Evolutionary conservation across 2,113 vertebrate genomes (phyloP).

Genomic region (Daboia siamensis): DNA sequence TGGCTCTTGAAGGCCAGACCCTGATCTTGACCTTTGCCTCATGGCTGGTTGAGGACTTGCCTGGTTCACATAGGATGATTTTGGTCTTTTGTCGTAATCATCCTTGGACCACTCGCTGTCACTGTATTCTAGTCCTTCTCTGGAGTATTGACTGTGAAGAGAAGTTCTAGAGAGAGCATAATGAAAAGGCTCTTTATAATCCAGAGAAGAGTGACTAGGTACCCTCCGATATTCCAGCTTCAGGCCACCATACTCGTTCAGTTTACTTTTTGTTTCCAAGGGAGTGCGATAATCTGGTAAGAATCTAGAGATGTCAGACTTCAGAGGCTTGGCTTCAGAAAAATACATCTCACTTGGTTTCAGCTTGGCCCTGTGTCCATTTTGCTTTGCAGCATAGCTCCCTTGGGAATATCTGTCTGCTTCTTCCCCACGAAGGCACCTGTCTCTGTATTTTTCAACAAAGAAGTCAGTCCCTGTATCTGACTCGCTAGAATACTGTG

Average conservation of each 20-base stretch:
- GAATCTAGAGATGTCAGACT: slow-evolving; percentile 80
- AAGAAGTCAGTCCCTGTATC: slow-evolving; percentile 80
- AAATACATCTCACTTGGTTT: slow-evolving; percentile 77
- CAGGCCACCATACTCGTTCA: slow-evolving; percentile 69
- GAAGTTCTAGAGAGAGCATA: slow-evolving; percentile 82
- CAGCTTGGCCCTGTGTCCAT: slow-evolving; percentile 81
- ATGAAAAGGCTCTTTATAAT: slow-evolving; percentile 85
- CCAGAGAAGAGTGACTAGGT: slow-evolving; percentile 77
- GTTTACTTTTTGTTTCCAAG: slow-evolving; percentile 83
- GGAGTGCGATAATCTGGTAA: slow-evolving; percentile 86
- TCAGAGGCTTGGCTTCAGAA: slow-evolving; percentile 84
- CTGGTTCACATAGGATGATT: slow-evolving; percentile 88
- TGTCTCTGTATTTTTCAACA: slow-evolving; percentile 73
- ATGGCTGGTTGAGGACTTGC: slow-evolving; percentile 90
- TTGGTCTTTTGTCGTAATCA: slow-evolving; percentile 89
- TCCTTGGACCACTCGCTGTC: slow-evolving; percentile 88
- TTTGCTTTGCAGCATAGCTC: slow-evolving; percentile 79
- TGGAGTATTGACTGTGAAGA: slow-evolving; percentile 79
- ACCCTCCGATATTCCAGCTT: slow-evolving; percentile 75
- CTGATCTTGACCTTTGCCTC: slow-evolving; percentile 90
- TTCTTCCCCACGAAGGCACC: slow-evolving; percentile 75
- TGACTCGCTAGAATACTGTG: slow-evolving; percentile 90
- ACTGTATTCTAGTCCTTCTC: slow-evolving; percentile 82
- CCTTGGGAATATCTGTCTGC: slow-evolving; percentile 77
- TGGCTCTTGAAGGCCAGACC: slow-evolving; percentile 94